Conservation (phyloP, 1,140 invertebrate genomes). For the Pseudomyrmex dendroicus region DNA sequence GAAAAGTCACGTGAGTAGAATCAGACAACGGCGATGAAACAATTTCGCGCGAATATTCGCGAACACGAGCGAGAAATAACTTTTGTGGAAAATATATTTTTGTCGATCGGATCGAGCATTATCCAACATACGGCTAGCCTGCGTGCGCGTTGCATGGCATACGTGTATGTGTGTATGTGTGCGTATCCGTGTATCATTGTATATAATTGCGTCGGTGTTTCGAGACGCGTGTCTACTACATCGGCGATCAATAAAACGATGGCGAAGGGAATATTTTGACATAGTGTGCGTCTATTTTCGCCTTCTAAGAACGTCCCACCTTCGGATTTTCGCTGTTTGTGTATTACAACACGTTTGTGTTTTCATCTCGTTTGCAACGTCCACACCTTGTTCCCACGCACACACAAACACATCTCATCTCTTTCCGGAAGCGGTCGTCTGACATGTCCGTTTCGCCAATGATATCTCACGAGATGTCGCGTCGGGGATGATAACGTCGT, state of each 20-base stretch:
- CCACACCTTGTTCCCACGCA: background rate
- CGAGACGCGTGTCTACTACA: slow-evolving; percentile 63
- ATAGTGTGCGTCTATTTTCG: background rate
- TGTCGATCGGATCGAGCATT: background rate
- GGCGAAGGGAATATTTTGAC: slow-evolving; percentile 70
- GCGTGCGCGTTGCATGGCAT: slow-evolving; percentile 5
- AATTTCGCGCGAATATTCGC: background rate
- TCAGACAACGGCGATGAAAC: background rate
- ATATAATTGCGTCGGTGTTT: slow-evolving; percentile 35
- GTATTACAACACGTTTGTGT: too few species aligned
- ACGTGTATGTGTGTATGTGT: background rate
- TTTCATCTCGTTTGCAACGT: background rate
- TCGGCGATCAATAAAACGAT: slow-evolving; percentile 78
- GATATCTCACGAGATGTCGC: slow-evolving; percentile 47
- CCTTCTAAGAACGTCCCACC: background rate
- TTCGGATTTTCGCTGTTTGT: background rate
- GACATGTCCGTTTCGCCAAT: background rate
- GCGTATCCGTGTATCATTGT: background rate
- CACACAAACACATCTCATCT: background rate
- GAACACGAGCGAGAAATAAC: background rate
- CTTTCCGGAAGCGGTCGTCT: slow-evolving; percentile 9
- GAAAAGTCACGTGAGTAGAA: slow-evolving; percentile 58
- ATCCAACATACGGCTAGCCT: slow-evolving; percentile 18
- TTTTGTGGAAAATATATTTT: slow-evolving; percentile 4
- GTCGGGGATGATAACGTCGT: slow-evolving; percentile 1